These are phyloP conservation scores for Plutella xylostella DNA, from an alignment of 2,888 invertebrate genomes.

Conservation along the genomic window DNA sequence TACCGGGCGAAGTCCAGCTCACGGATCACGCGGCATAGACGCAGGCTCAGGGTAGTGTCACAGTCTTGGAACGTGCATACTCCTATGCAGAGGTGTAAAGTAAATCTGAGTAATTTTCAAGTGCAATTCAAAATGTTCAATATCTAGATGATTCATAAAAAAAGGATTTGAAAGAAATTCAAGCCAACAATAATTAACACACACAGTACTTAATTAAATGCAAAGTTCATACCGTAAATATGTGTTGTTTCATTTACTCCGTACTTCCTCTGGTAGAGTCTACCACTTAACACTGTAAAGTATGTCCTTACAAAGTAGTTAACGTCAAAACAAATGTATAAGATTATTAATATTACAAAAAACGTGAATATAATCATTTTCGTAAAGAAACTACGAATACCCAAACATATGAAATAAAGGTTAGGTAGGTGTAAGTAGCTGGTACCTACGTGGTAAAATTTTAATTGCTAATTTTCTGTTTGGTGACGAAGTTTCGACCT, in stretches of 20 bases:
- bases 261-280: slow-evolving; percentile 72
- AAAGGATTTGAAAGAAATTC: neutral
- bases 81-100: slow-evolving; percentile 25
- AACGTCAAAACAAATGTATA: slow-evolving; percentile 75
- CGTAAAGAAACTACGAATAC: too few relatives aligned
- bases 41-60: slow-evolving; percentile 32
- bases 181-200: neutral
- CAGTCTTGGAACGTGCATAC: slow-evolving; percentile 52
- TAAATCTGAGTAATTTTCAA: too few relatives aligned
- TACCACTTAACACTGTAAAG: slow-evolving; percentile 74
- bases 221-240: slow-evolving; percentile 74
- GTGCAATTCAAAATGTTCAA: neutral
- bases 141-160: neutral
- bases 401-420: too few relatives aligned
- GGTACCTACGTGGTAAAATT: too few relatives aligned
- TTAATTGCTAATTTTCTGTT: too few relatives aligned
- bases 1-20: slow-evolving; percentile 54
- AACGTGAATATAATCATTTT: too few relatives aligned
- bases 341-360: slow-evolving; percentile 41
- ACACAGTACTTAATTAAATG: too few relatives aligned
- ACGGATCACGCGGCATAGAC: slow-evolving; percentile 40
- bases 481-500: too few relatives aligned
- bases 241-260: slow-evolving; percentile 76
- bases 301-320: slow-evolving; percentile 80
- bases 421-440: too few relatives aligned